Evolutionary conservation across 1,140 invertebrate genomes (phyloP).

Genomic region (Orius insidiosus): DNA sequence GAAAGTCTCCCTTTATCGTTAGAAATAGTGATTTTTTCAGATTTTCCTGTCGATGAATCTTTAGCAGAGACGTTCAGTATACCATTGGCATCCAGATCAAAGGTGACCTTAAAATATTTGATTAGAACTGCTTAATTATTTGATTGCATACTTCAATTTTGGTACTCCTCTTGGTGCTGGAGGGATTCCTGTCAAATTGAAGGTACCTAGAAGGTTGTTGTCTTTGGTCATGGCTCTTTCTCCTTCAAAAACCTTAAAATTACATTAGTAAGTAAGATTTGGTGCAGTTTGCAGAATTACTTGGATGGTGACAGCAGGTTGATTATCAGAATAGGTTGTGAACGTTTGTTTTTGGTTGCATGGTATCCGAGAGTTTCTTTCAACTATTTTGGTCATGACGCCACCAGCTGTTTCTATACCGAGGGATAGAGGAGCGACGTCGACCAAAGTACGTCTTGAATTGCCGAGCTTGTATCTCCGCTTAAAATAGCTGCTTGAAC

Average conservation of each 20-base stretch:
- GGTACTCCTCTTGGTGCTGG: constrained; percentile 35
- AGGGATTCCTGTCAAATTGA: constrained; percentile 49
- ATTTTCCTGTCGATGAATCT: constrained; percentile 33
- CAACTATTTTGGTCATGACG: constrained; percentile 38
- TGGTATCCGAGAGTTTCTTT: constrained; percentile 34
- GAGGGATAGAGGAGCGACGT: constrained; percentile 34
- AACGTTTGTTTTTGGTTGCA: constrained; percentile 34
- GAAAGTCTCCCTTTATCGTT: constrained; percentile 38
- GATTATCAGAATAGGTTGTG: constrained; percentile 37
- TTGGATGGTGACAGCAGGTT: constrained; percentile 59
- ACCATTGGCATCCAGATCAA: constrained; percentile 50
- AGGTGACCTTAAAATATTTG: constrained; percentile 30
- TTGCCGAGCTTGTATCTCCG: constrained; percentile 34
- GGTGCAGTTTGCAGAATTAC: constrained; percentile 22
- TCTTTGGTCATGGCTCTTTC: constrained; percentile 46
- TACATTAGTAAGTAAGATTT: background rate
- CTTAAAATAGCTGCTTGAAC: constrained; percentile 44
- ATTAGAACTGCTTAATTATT: background rate
- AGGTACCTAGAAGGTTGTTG: constrained; percentile 63
- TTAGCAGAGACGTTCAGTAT: constrained; percentile 45
- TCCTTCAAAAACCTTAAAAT: constrained; percentile 39
- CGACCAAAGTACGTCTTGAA: constrained; percentile 37
- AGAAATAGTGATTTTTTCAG: constrained; percentile 35
- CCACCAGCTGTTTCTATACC: constrained; percentile 38
- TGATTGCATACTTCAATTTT: constrained; percentile 23